Base-by-base conservation (phyloP, 2,888 invertebrate genomes). In the Ophonus ardosiacus region DNA sequence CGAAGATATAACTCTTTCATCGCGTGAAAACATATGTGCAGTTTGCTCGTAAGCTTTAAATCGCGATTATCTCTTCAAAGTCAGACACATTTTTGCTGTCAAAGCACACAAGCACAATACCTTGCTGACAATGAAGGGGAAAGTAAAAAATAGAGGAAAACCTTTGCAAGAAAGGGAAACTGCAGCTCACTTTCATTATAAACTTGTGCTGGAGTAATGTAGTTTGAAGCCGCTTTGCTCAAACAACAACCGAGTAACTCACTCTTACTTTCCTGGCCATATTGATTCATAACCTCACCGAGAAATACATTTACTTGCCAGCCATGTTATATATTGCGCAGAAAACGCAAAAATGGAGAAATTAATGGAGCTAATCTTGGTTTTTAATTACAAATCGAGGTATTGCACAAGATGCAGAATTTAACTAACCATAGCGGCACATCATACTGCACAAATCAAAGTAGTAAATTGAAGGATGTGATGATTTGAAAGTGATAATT, bases 301-400 rank as follows among this genome's bases (percentile, higher is more conserved):
- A 63, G 63, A 63, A 63, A 63, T 63, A 63, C 63, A 63, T 63
- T 63, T 63, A 63, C 63, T 63, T 63, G 71, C 71, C 71, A 51
- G 43, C 43, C 13, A 51, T 13, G 43, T 51, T 51, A 51, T 51
- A 13, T 51, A 51, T 51, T 51, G 43, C 43, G 2, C 10, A 8
- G 13, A 8, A 51, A 51, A 51, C 13, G 1, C 43, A 74, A 74
- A 43, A 74, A 74, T 43, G 40, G 18, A 43, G 31, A 74, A 74
- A 74, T 74, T 74, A 74, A 74, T 74, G 71, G 71, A 43, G 43
- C 43, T 74, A 74, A 74, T 74, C 71, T 43, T 13, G 43, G 0
- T 74, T 74, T 74, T 74, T 74, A 74, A 74, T 71, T 74, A 43
- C 43, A 43, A 74, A 43, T 68, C 68, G 7, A 15, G 71, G 71